Evolutionary conservation across 2,797 vertebrate genomes (phyloP), one percentile per base, ranked within the genome.

Genomic region (Poecilia picta): DNA sequence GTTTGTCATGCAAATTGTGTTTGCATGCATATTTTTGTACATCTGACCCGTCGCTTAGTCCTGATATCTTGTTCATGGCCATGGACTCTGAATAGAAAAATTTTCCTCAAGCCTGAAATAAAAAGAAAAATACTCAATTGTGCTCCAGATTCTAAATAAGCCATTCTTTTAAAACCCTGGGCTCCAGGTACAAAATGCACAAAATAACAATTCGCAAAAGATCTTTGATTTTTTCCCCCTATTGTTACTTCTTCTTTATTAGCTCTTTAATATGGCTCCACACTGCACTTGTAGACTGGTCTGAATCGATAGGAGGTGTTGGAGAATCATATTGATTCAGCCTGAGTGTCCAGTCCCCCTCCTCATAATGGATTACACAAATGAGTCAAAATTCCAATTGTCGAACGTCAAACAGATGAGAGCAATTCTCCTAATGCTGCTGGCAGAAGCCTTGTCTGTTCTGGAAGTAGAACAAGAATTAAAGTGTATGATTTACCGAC

Each of bases 301-400:
- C 31, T 73, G 79, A 88, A 92, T 94, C 92, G 82, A 92, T 94
- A 88, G 83, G 76, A 86, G 88, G 85, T 89, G 90, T 89, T 72
- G 85, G 88, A 83, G 90, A 88, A 81, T 91, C 85, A 77, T 76
- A 92, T 90, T 84, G 92, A 93, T 90, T 83, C 72, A 2, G 77
- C 75, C 81, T 78, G 51, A 85, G 86, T 81, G 83, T 92, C 82
- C 85, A 72, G 82, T 91, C 85, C 83, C 77, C 81, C 81, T 87
- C 84, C 83, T 91, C 77, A 86, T 91, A 92, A 90, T 91, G 78
- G 84, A 92, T 94, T 89, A 86, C 87, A 87, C 85, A 88, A 88
- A 94, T 87, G 89, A 91, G 85, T 91, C 85, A 81, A 88, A 90
- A 90, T 85, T 85, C 72, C 64, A 79, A 78, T 88, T 91, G 74